A percentile compares a stretch with the other conserved stretches of the same genome.
phyloP scores from a whole-genome alignment of 2,888 invertebrate species.

The Byasa hedistus region DNA sequence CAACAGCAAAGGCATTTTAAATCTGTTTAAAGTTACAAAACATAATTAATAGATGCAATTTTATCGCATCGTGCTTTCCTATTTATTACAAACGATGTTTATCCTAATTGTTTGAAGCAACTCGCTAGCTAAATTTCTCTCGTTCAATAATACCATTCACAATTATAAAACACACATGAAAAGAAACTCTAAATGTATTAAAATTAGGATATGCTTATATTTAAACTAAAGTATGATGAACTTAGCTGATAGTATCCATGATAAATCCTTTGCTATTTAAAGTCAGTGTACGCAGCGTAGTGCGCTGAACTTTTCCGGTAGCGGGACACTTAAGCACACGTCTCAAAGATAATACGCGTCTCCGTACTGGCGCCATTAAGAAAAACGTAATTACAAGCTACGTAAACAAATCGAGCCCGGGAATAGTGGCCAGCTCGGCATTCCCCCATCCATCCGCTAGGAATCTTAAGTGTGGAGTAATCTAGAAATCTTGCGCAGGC shows the following conservation, averaged over 20 bases:
- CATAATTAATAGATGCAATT: too few relatives aligned
- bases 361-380: constrained; percentile 46
- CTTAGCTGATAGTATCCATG: not conserved
- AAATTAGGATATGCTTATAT: not conserved
- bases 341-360: constrained; percentile 35
- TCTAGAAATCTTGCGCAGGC: constrained; percentile 50
- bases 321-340: constrained; percentile 39
- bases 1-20: too few relatives aligned
- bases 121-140: too few relatives aligned
- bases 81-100: too few relatives aligned
- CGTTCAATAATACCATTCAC: too few relatives aligned
- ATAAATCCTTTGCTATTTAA: constrained; percentile 3
- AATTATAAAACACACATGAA: too few relatives aligned
- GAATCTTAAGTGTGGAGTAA: constrained; percentile 65
- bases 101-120: too few relatives aligned
- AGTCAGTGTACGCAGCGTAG: constrained; percentile 1
- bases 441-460: constrained; percentile 50
- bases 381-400: constrained; percentile 56
- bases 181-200: too few relatives aligned
- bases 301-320: constrained; percentile 41
- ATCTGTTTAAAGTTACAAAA: too few relatives aligned
- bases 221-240: not conserved
- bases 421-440: constrained; percentile 48
- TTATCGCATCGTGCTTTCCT: too few relatives aligned
- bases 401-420: constrained; percentile 58